These are phyloP conservation scores for Rhinoraja longicauda DNA, from an alignment of 2,797 vertebrate genomes.

Conservation along the genomic window DNA sequence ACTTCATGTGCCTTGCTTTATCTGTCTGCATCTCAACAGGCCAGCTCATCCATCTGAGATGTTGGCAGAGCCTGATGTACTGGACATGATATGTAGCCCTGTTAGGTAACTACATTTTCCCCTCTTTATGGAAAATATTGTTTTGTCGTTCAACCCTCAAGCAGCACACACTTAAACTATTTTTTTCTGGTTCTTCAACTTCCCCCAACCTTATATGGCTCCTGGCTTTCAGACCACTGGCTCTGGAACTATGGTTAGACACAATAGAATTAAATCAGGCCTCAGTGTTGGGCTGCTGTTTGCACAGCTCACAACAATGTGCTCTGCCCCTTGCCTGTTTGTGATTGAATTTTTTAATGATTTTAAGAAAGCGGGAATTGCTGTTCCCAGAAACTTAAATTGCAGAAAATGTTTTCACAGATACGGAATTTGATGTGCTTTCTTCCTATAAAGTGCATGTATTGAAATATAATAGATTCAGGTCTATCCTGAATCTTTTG, in stretches of 20 bases:
- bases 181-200: neutral
- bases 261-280: neutral
- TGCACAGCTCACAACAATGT: neutral
- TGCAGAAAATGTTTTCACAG: neutral
- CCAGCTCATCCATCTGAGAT: no score
- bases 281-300: neutral
- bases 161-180: neutral
- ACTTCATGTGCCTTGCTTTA: no score
- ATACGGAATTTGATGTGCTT: neutral
- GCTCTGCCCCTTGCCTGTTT: neutral
- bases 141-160: neutral
- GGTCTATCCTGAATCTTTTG: neutral
- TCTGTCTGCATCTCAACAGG: no score
- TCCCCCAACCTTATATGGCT: neutral
- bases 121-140: neutral
- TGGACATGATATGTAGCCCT: no score
- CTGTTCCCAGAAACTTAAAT: neutral
- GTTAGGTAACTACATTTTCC: no score
- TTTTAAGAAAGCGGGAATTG: neutral
- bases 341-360: neutral
- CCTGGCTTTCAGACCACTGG: neutral
- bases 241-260: neutral
- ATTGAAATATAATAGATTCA: neutral
- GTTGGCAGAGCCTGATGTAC: no score
- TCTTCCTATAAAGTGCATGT: neutral